These are phyloP conservation scores for Micropoecilia bifurca DNA, from an alignment of 2,797 vertebrate species.

Conservation along the genomic window DNA sequence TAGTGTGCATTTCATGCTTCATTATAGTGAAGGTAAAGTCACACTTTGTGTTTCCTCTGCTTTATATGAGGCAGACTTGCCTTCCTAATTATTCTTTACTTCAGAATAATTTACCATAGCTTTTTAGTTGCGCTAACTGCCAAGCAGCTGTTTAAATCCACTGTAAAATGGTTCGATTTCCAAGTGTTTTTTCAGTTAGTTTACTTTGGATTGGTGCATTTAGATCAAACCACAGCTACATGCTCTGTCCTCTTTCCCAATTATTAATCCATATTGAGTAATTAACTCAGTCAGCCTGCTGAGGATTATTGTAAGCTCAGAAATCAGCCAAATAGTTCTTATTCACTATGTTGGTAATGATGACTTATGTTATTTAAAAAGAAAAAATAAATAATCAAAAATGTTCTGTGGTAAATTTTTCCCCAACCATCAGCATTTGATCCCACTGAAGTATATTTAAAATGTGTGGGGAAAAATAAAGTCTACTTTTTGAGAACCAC, in stretches of 20 bases:
- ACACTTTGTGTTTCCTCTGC: constrained; percentile 27
- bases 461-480: no score
- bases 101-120: constrained; percentile 22
- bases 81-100: constrained; percentile 44
- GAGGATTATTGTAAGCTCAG: constrained; percentile 54
- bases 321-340: neutral
- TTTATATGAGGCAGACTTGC: constrained; percentile 23
- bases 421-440: no score
- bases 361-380: no score
- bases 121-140: neutral
- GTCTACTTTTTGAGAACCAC: no score
- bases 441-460: no score
- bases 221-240: constrained; percentile 23
- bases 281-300: constrained; percentile 47
- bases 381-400: no score
- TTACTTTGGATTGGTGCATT: neutral
- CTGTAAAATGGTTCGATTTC: neutral
- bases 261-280: constrained; percentile 55
- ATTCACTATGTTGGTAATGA: no score
- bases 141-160: neutral
- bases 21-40: constrained; percentile 58
- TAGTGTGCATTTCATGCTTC: constrained; percentile 54
- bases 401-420: no score
- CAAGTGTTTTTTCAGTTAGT: constrained; percentile 9
- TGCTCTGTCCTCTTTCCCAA: constrained; percentile 3